phyloP scores from a whole-genome alignment of 2,797 vertebrate species.

The Anas capensis region DNA sequence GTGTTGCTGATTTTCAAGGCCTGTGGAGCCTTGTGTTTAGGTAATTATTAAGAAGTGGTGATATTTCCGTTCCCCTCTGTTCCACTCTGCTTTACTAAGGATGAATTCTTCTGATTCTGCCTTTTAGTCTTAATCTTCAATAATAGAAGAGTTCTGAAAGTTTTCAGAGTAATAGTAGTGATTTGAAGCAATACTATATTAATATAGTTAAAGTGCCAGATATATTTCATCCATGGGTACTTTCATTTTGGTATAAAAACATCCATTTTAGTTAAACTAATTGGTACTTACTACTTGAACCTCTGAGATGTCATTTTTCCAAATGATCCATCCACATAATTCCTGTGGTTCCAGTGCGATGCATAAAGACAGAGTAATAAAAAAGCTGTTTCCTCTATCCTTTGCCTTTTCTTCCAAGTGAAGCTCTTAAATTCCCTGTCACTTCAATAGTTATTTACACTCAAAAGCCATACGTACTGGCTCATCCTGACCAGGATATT shows the following conservation, averaged over 20 bases:
- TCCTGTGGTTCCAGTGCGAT: not conserved
- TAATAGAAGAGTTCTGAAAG: not conserved
- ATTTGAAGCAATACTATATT: not conserved
- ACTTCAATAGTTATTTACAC: not conserved
- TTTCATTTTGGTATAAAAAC: not conserved
- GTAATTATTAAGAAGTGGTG: not conserved
- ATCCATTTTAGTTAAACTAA: not conserved
- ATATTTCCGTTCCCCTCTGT: not conserved
- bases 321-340: not conserved
- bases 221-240: rapidly evolving
- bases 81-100: rapidly evolving
- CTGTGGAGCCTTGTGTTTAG: constrained; percentile 65
- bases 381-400: not conserved
- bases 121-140: not conserved
- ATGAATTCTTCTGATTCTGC: not conserved
- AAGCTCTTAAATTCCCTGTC: not conserved
- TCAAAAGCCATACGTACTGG: not conserved
- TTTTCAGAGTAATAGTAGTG: not conserved
- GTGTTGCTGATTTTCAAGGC: constrained; percentile 74
- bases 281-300: not conserved
- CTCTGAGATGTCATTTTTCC: not conserved
- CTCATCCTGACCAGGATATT: not conserved
- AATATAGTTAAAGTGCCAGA: not conserved
- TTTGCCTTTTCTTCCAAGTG: not conserved
- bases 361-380: not conserved